Percentiles rank a stretch among this genome's conserved stretches.
Evolutionary conservation across 2,888 invertebrate species (phyloP).

Genomic region (Lathronympha strigana): DNA sequence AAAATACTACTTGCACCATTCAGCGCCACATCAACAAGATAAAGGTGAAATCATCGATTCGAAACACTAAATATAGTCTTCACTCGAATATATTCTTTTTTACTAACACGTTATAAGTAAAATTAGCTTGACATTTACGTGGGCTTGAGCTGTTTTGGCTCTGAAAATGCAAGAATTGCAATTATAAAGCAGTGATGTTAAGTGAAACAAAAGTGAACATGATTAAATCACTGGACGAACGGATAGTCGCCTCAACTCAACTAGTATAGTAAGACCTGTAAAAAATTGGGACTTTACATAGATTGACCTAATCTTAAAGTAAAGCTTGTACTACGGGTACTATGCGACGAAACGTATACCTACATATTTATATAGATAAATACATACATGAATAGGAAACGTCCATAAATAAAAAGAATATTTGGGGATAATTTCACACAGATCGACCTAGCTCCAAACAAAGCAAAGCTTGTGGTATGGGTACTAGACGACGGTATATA

Average conservation of each 20-base stretch:
- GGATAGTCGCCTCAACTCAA: not conserved
- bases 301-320: no score
- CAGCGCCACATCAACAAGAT: not conserved
- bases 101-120: not conserved
- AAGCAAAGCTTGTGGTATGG: no score
- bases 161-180: not conserved
- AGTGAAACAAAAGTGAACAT: conserved; percentile 9
- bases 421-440: no score
- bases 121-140: not conserved
- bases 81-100: not conserved
- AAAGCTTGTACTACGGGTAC: no score
- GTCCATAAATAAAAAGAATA: no score
- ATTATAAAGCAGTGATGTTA: conserved; percentile 9
- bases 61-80: no score
- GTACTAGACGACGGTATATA: no score
- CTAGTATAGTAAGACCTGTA: not conserved
- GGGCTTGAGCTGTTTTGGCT: not conserved
- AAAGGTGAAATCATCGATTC: not conserved
- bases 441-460: no score
- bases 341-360: no score
- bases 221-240: not conserved
- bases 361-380: no score
- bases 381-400: no score
- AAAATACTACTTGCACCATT: not conserved
- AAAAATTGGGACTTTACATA: no score